phyloP scores from a whole-genome alignment of 2,888 invertebrate species.

The Ochropleura plecta region DNA sequence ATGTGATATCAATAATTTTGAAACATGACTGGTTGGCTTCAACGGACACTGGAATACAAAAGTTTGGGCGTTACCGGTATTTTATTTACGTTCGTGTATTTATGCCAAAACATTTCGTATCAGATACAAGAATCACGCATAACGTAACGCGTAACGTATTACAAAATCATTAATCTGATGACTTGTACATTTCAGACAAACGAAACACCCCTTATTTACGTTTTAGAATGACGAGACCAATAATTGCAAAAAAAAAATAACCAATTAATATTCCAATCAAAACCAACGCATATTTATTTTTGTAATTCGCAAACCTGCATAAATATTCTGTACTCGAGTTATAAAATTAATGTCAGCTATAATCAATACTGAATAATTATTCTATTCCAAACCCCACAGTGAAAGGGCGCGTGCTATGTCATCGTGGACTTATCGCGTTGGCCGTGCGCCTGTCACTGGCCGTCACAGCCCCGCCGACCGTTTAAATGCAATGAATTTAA shows the following conservation, averaged over 20 bases:
- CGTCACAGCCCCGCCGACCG: conserved; percentile 72
- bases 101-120: not conserved
- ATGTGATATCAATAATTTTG: conserved; percentile 68
- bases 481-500: conserved; percentile 66
- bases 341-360: conserved; percentile 48
- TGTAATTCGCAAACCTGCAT: conserved; percentile 39
- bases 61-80: conserved; percentile 17
- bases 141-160: conserved; percentile 26
- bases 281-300: conserved; percentile 58
- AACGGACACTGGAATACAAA: conserved; percentile 42
- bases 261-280: conserved; percentile 45
- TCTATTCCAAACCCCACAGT: conserved; percentile 66
- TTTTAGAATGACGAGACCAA: not conserved
- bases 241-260: conserved; percentile 16
- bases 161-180: conserved; percentile 44
- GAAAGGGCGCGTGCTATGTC: conserved; percentile 79
- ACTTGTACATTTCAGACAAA: conserved; percentile 13
- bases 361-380: conserved; percentile 68
- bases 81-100: conserved; percentile 15
- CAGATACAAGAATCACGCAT: conserved; percentile 4
- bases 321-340: conserved; percentile 58
- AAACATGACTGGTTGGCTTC: conserved; percentile 39
- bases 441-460: conserved; percentile 77
- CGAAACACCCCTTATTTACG: conserved; percentile 1
- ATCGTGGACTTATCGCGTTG: conserved; percentile 78